Evolutionary conservation across 2,113 vertebrate species (phyloP).

Genomic region (Lepus europaeus): DNA sequence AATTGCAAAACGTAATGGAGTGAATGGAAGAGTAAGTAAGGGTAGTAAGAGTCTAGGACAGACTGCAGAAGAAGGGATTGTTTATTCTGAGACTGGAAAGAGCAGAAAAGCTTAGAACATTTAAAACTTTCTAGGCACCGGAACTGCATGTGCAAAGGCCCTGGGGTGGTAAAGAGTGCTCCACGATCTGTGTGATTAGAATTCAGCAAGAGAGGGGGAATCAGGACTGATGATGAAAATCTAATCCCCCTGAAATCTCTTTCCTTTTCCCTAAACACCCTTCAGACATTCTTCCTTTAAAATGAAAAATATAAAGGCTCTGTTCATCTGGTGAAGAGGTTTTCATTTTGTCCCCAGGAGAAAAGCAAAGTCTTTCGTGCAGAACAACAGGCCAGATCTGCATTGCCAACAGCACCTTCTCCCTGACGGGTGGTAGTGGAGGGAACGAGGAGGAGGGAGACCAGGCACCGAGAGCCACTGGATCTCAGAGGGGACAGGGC

Average conservation of each 20-base stretch:
- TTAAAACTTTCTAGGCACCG: not conserved
- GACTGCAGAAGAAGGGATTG: not conserved
- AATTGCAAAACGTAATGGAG: not conserved
- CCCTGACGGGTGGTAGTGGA: not conserved
- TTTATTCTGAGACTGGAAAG: not conserved
- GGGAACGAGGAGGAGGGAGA: not conserved
- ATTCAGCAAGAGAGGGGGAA: not conserved
- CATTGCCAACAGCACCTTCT: not conserved
- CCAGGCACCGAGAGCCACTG: not conserved
- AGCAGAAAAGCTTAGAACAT: not conserved
- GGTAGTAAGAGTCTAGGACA: not conserved
- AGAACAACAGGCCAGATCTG: not conserved
- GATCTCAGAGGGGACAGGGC: not conserved
- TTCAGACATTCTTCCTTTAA: not conserved
- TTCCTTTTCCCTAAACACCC: not conserved
- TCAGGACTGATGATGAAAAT: not conserved
- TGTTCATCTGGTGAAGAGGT: not conserved
- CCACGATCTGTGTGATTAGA: not conserved
- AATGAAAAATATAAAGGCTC: slow-evolving; percentile 22
- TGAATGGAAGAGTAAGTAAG: not conserved
- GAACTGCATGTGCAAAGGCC: not conserved
- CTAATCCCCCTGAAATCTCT: not conserved
- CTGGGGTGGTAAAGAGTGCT: not conserved
- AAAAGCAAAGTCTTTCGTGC: not conserved
- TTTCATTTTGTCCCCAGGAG: not conserved